Conservation (phyloP, 2,113 vertebrate genomes). For the Stegastes partitus region DNA sequence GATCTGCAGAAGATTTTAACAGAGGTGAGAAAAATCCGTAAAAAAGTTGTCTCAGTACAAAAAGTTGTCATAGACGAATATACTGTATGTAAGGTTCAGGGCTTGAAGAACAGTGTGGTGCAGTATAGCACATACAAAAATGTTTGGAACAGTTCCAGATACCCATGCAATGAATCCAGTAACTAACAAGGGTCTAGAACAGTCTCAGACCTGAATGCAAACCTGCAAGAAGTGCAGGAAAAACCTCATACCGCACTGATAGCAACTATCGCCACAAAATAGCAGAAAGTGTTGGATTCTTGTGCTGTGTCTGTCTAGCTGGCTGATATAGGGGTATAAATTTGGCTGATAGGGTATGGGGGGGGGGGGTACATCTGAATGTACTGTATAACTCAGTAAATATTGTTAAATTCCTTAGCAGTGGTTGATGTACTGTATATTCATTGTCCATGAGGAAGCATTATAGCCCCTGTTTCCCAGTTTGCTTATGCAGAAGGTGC, state of each 20-base stretch:
- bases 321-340: no score
- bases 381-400: no score
- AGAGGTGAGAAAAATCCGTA: conserved; percentile 28
- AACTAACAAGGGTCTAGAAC: not conserved
- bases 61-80: not conserved
- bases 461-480: no score
- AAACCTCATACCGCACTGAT: not conserved
- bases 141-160: not conserved
- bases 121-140: no score
- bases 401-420: no score
- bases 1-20: conserved; percentile 13
- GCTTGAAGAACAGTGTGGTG: conserved; percentile 4
- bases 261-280: not conserved
- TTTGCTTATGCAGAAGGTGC: no score
- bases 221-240: conserved; percentile 26
- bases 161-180: conserved; percentile 5
- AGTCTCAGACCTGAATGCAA: conserved; percentile 33
- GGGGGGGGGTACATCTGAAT: no score
- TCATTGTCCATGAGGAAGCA: no score
- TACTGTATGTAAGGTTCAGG: not conserved
- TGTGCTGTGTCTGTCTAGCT: no score
- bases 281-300: no score
- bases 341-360: no score
- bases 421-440: no score
- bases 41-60: conserved; percentile 31